A percentile compares a stretch with the other conserved stretches of the same genome.
Evolutionary conservation across 2,888 invertebrate genomes (phyloP).

Genomic region (Cataglyphis albicans): DNA sequence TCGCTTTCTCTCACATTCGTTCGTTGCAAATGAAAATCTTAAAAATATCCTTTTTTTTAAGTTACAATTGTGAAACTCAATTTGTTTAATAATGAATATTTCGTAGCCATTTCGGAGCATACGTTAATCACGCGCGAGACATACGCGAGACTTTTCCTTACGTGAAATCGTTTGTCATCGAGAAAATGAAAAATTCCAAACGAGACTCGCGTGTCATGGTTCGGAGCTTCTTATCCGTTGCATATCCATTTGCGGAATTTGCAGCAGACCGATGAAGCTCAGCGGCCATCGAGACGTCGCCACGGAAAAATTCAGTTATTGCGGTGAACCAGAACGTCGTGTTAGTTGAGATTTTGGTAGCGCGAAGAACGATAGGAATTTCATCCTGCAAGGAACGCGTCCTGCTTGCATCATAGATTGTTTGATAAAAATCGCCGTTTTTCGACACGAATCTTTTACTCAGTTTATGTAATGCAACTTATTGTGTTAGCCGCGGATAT

Average conservation of each 20-base stretch:
- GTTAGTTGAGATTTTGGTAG: neutral
- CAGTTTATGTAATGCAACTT: constrained; percentile 53
- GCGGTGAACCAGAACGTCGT: constrained; percentile 20
- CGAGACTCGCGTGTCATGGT: constrained; percentile 77
- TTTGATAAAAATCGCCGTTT: constrained; percentile 33
- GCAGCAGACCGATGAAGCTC: constrained; percentile 66
- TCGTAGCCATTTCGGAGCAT: neutral
- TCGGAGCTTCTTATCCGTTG: constrained; percentile 72
- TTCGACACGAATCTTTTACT: neutral
- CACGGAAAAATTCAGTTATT: constrained; percentile 71
- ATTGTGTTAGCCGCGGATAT: constrained; percentile 43
- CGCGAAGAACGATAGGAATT: constrained; percentile 40
- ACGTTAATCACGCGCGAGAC: constrained; percentile 18
- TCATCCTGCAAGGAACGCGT: neutral
- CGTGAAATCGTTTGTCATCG: constrained; percentile 74
- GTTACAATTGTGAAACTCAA: neutral
- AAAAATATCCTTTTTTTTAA: neutral
- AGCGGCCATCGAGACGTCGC: constrained; percentile 55
- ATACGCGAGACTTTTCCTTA: constrained; percentile 65
- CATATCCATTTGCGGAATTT: constrained; percentile 73
- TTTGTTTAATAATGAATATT: neutral
- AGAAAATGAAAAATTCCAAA: constrained; percentile 83
- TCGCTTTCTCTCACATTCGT: neutral
- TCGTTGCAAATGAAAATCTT: neutral
- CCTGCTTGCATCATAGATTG: neutral